Evolutionary conservation across 2,797 vertebrate genomes (phyloP), one percentile per base, ranked within the genome.

Genomic region (Oophaga sylvatica): DNA sequence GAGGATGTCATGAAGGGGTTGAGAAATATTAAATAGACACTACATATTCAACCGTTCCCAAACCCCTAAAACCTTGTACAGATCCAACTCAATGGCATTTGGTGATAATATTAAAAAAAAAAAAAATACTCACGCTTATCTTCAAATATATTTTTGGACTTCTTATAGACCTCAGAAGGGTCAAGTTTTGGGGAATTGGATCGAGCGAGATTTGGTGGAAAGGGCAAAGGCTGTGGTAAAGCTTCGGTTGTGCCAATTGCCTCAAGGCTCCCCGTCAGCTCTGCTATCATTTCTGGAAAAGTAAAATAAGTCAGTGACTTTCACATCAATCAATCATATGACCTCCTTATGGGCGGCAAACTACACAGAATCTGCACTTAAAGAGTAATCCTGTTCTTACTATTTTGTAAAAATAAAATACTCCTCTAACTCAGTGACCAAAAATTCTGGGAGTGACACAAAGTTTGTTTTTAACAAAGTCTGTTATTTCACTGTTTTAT

Each of bases 131-230:
- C 88, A 99, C 98, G 98, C 92, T 97, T 98, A 94, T 96, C 97
- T 92, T 99, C 97, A 86, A 96, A 92, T 20, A 99, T 92, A 48
- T 95, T 97, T 93, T 94, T 98, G 85, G 98, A 99, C 84, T 98
- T 99, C 94, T 98, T 93, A 95, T 99, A 99, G 90, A 99, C 96
- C 91, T 98, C 97, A 0, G 98, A 97, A 0, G 98, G 97, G 91
- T 99, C 98, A 13, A 96, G 94, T 91, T 98, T 99, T 26, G 97
- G 98, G 12, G 97, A 99, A 81, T 93, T 94, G 1, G 97, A 95
- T 76, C 94, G 93, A 70, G 96, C 89, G 78, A 95, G 92, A 90
- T 92, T 94, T 85, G 95, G 92, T 0, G 97, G 95, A 81, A 96
- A 96, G 5, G 97, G 95, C 90, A 98, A 94, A 0, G 96, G 96